Base-by-base conservation (phyloP, 1,140 invertebrate species). In the Amphibalanus amphitrite region DNA sequence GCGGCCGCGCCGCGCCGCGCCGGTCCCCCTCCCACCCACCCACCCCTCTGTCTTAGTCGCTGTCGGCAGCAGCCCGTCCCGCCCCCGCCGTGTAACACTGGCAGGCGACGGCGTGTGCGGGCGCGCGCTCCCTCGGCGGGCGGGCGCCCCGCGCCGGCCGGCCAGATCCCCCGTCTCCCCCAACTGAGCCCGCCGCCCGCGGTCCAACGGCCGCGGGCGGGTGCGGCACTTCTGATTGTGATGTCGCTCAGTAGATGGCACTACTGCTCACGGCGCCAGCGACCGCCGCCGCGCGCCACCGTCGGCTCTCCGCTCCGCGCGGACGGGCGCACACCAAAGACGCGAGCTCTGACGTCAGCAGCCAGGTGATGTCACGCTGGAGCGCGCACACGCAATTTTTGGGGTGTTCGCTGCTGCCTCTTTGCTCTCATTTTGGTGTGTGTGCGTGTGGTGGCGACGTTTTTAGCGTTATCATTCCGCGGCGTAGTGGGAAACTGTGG, bases 361-460 rank as follows among this genome's bases (percentile, higher is more conserved):
- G 13, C 13, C 47, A 13, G 13, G 47, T 59, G 47, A 59, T 20
- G 47, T 59, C 47, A 59, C 17, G 17, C 23, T 8, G 10, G 47
- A 8, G 47, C 47, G 47, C 47, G 17, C 17, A 59, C 47, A 20
- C 47, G 23, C n/a, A n/a, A n/a, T 13, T 59, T 59, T 59, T 59
- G 47, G 47, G 47, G 47, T 59, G 47, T 59, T 59, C 47, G 47
- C 47, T 59, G 47, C 47, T 59, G 47, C 47, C 47, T 59, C 47
- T 59, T 59, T 23, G 47, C 47, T 59, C 47, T 59, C 47, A 59
- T 59, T 59, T 59, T 13, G 33, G 33, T 38, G 33, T 38, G 33
- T 38, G 47, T 59, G 47, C 20, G 47, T 59, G 47, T 59, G 47
- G 10, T 59, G 10, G 20, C 47, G 47, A 20, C 47, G 47, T 59